Conservation (phyloP, 2,888 invertebrate genomes). For the Encarsia formosa region DNA sequence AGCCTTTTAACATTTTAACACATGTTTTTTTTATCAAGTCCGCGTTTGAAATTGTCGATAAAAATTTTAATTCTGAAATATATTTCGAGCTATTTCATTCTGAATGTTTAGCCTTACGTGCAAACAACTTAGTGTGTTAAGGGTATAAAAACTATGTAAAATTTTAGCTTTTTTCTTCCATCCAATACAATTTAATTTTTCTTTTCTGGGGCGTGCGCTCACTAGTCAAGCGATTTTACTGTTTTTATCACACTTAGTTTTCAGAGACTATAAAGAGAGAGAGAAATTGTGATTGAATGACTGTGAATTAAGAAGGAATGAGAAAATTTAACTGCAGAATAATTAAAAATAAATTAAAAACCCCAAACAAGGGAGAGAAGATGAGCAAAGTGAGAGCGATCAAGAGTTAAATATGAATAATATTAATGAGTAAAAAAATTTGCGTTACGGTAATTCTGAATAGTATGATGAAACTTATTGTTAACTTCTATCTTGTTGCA, state of each 20-base stretch:
- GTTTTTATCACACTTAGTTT: conserved; percentile 39
- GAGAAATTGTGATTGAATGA: conserved; percentile 30
- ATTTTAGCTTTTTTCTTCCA: conserved; percentile 17
- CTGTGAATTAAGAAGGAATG: conserved; percentile 11
- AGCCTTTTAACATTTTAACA: neutral
- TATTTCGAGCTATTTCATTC: conserved; percentile 6
- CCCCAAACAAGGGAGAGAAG: too few species aligned
- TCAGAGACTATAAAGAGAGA: conserved; percentile 32
- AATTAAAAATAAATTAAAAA: too few species aligned
- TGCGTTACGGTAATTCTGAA: too few species aligned
- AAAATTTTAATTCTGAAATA: too few species aligned
- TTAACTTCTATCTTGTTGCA: too few species aligned
- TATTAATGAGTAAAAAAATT: too few species aligned
- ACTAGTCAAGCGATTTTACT: conserved; percentile 50
- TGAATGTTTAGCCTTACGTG: conserved; percentile 11
- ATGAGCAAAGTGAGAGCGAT: too few species aligned
- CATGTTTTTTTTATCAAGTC: conserved; percentile 2
- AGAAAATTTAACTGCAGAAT: conserved; percentile 1
- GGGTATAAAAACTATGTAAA: conserved; percentile 9
- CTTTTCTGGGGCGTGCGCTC: conserved; percentile 45
- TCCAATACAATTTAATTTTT: conserved; percentile 30
- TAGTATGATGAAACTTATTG: too few species aligned
- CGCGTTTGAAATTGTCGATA: too few species aligned
- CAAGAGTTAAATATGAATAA: too few species aligned
- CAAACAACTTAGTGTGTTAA: too few species aligned